Evolutionary conservation across 2,113 vertebrate genomes (phyloP).

Genomic region (Phylloscopus whistleri): DNA sequence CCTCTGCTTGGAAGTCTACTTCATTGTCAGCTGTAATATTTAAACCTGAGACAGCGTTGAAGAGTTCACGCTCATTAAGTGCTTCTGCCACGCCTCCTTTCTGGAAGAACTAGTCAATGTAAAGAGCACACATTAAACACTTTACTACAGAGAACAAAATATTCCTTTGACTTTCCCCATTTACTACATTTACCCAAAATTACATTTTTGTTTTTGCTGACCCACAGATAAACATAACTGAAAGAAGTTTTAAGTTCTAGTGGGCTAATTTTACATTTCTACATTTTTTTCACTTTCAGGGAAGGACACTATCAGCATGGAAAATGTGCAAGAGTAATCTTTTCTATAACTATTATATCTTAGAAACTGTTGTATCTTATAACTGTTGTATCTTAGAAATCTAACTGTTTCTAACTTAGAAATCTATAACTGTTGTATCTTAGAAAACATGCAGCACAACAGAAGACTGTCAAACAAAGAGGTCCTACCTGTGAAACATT

Average conservation of each 20-base stretch:
- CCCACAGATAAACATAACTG: neutral
- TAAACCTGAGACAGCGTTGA: slow-evolving; percentile 88
- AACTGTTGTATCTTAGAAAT: neutral
- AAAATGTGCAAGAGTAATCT: neutral
- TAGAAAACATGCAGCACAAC: neutral
- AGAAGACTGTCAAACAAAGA: neutral
- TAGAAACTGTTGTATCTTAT: too few species aligned
- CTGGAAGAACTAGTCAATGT: slow-evolving; percentile 87
- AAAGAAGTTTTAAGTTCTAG: neutral
- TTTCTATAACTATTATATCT: neutral
- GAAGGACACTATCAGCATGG: neutral
- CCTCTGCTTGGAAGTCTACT: slow-evolving; percentile 88
- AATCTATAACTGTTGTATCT: neutral
- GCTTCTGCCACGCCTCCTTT: slow-evolving; percentile 87
- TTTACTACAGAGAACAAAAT: neutral
- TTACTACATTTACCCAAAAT: neutral
- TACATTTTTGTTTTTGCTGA: neutral
- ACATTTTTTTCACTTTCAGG: neutral
- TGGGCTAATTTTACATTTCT: neutral
- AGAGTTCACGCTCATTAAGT: slow-evolving; percentile 85
- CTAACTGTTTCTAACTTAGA: too few species aligned
- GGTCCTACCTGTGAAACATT: slow-evolving; percentile 88
- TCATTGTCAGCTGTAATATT: slow-evolving; percentile 86
- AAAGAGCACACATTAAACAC: neutral
- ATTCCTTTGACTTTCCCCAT: neutral